A percentile compares a stretch with the other conserved stretches of the same genome.
phyloP scores from a whole-genome alignment of 2,888 invertebrate genomes.

The Drymonia ruficornis region DNA sequence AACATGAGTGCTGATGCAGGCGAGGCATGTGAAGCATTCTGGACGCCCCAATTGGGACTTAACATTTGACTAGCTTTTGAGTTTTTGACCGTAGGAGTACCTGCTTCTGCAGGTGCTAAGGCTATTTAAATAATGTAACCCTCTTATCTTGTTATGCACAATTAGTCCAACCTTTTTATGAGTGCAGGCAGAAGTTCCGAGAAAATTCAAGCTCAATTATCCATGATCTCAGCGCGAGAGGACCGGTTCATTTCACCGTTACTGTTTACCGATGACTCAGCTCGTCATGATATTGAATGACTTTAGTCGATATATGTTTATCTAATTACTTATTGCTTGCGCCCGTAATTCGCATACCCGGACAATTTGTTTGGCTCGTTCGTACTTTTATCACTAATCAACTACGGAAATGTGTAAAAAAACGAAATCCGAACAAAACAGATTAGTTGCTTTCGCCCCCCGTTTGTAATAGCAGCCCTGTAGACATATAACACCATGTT shows the following conservation, averaged over 20 bases:
- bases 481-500: too few relatives aligned
- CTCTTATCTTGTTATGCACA: slow-evolving; percentile 12
- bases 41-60: too few relatives aligned
- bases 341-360: neutral
- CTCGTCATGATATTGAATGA: slow-evolving; percentile 31
- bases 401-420: too few relatives aligned
- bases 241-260: slow-evolving; percentile 41
- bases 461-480: too few relatives aligned
- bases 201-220: slow-evolving; percentile 29
- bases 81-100: too few relatives aligned
- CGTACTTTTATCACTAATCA: too few relatives aligned
- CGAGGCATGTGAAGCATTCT: too few relatives aligned
- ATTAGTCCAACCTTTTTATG: slow-evolving; percentile 9
- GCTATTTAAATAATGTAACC: slow-evolving; percentile 3
- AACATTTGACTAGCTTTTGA: too few relatives aligned
- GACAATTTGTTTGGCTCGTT: too few relatives aligned
- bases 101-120: neutral
- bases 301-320: slow-evolving; percentile 20
- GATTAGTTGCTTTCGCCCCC: too few relatives aligned
- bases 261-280: slow-evolving; percentile 37
- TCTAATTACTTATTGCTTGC: slow-evolving; percentile 7
- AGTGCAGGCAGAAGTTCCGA: slow-evolving; percentile 24
- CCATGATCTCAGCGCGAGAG: slow-evolving; percentile 25
- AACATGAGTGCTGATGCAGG: too few relatives aligned
- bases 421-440: too few relatives aligned